Conservation (phyloP, 2,888 invertebrate species). For the Epiblema foenella region DNA sequence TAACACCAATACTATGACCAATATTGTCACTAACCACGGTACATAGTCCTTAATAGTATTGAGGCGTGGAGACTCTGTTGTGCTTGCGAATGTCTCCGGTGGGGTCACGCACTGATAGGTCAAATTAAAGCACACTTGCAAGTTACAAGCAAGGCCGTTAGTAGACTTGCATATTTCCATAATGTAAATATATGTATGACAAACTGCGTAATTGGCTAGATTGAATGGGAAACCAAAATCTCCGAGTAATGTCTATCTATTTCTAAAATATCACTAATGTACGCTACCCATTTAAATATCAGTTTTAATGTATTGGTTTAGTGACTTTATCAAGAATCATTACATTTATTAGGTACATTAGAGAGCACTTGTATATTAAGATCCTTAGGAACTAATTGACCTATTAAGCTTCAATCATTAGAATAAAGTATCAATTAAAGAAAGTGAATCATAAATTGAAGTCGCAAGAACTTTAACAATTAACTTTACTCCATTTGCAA, state of each 20-base stretch:
- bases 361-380: not conserved
- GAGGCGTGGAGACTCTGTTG: not conserved
- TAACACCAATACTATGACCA: slow-evolving; percentile 3
- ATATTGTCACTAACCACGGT: not conserved
- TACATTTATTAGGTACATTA: slow-evolving; percentile 4
- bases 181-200: not conserved
- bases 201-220: not conserved
- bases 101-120: slow-evolving; percentile 7
- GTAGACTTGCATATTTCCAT: slow-evolving; percentile 20
- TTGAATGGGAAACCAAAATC: not conserved
- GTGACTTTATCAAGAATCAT: not conserved
- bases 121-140: not conserved
- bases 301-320: not conserved
- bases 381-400: slow-evolving; percentile 34
- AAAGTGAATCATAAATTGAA: slow-evolving; percentile 31
- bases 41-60: not conserved
- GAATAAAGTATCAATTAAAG: slow-evolving; percentile 28
- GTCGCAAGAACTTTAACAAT: slow-evolving; percentile 23
- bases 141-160: slow-evolving; percentile 6
- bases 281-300: not conserved
- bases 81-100: not conserved
- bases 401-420: slow-evolving; percentile 34
- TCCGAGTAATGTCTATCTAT: not conserved
- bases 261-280: slow-evolving; percentile 2
- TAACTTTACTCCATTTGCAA: slow-evolving; percentile 28